These are phyloP conservation scores for Drosophila ezoana DNA, from an alignment of 2,888 invertebrate species.

Conservation along the genomic window DNA sequence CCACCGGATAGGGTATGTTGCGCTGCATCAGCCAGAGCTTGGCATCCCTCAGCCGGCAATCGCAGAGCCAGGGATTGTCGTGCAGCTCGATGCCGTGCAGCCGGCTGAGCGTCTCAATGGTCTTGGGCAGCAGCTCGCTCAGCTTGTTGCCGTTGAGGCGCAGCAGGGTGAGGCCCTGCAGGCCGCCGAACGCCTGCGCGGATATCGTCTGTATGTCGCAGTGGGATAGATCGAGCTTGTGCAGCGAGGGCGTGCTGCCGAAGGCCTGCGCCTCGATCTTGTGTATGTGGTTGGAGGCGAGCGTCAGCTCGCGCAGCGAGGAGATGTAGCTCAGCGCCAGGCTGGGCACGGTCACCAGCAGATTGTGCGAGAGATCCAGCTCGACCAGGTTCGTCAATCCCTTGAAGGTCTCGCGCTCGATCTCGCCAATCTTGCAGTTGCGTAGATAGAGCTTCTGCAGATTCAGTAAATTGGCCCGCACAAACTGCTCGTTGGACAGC, in stretches of 20 bases:
- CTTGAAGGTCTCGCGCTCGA: constrained; percentile 93
- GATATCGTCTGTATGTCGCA: constrained; percentile 93
- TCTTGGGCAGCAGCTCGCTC: constrained; percentile 89
- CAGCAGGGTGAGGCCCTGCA: constrained; percentile 91
- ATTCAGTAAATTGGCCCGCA: constrained; percentile 92
- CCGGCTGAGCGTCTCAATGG: constrained; percentile 90
- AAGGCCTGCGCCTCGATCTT: constrained; percentile 92
- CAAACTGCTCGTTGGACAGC: constrained; percentile 92
- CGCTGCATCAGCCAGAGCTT: constrained; percentile 92
- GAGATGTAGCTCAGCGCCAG: constrained; percentile 92
- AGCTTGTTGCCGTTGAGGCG: constrained; percentile 93
- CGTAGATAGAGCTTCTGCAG: constrained; percentile 94
- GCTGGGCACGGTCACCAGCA: constrained; percentile 92
- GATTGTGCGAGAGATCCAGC: constrained; percentile 94
- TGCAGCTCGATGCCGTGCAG: constrained; percentile 93
- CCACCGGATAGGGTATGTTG: constrained; percentile 91
- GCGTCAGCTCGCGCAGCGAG: constrained; percentile 91
- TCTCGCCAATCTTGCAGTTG: constrained; percentile 93
- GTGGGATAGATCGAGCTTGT: constrained; percentile 93
- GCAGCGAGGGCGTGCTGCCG: constrained; percentile 90
- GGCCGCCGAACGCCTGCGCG: constrained; percentile 90
- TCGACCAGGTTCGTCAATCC: constrained; percentile 95
- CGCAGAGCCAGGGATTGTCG: constrained; percentile 95
- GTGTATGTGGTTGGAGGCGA: constrained; percentile 93
- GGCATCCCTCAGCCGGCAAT: constrained; percentile 92